phyloP scores from a whole-genome alignment of 1,140 invertebrate species.

The Penaeus japonicus region DNA sequence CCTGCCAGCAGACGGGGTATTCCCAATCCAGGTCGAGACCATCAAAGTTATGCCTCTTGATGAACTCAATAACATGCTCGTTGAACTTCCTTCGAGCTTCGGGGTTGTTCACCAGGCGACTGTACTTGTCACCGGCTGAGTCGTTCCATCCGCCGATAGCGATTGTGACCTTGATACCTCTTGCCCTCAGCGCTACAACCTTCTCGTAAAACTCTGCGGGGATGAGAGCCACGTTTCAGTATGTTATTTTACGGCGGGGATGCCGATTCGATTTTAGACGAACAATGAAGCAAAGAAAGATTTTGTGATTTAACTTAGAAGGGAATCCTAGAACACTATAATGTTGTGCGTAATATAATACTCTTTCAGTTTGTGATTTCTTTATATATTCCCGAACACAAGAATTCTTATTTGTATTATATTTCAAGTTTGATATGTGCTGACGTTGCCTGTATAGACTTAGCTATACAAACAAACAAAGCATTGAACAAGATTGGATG shows the following conservation, averaged over 20 bases:
- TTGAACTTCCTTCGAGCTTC: slow-evolving; percentile 67
- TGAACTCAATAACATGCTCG: slow-evolving; percentile 67
- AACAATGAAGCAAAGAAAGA: not conserved
- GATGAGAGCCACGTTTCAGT: not conserved
- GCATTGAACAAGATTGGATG: not conserved
- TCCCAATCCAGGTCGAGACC: slow-evolving; percentile 75
- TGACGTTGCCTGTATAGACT: too few relatives aligned
- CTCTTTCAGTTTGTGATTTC: not conserved
- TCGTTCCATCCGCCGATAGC: slow-evolving; percentile 75
- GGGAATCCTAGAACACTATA: not conserved
- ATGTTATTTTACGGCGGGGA: not conserved
- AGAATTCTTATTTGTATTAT: not conserved
- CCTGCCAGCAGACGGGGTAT: slow-evolving; percentile 77
- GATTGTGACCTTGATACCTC: slow-evolving; percentile 71
- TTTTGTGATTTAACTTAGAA: not conserved
- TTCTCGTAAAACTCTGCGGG: slow-evolving; percentile 71
- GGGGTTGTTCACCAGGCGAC: slow-evolving; percentile 68
- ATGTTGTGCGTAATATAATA: not conserved
- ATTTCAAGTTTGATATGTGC: not conserved
- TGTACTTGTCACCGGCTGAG: slow-evolving; percentile 73
- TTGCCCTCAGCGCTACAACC: slow-evolving; percentile 69
- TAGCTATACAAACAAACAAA: too few relatives aligned
- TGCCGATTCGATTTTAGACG: not conserved
- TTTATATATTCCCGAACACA: not conserved
- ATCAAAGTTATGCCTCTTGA: slow-evolving; percentile 71